Evolutionary conservation across 2,888 invertebrate genomes (phyloP).

Genomic region (Andrena chrysosceles): DNA sequence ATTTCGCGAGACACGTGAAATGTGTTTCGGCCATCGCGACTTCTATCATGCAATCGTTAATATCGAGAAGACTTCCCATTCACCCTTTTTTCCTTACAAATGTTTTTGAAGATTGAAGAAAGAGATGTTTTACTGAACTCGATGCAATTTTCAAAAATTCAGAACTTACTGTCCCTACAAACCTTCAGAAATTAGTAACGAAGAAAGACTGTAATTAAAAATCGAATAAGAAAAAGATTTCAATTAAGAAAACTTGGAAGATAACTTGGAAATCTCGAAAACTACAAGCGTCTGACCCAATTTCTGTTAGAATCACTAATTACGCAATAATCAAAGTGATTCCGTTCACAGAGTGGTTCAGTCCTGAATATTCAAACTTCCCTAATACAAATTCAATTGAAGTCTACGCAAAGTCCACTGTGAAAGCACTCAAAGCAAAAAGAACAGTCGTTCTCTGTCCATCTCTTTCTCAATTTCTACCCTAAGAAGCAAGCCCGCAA

Average conservation of each 20-base stretch:
- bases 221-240: no score
- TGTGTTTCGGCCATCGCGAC: slow-evolving; percentile 64
- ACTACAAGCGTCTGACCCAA: not conserved
- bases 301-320: not conserved
- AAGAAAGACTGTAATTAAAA: no score
- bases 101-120: slow-evolving; percentile 25
- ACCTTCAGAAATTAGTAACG: no score
- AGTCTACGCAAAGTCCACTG: not conserved
- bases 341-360: not conserved
- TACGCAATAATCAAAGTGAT: not conserved
- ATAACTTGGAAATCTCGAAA: no score
- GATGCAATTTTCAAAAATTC: no score
- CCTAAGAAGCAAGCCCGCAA: not conserved
- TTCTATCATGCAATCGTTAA: slow-evolving; percentile 62
- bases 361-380: not conserved
- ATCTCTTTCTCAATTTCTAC: slow-evolving; percentile 36
- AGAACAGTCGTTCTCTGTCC: not conserved
- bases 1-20: slow-evolving; percentile 57
- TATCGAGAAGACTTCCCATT: not conserved
- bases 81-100: not conserved
- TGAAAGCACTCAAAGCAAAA: not conserved
- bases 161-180: no score
- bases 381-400: not conserved
- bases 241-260: no score
- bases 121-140: slow-evolving; percentile 8